Evolutionary conservation across 37 sponge, comb jelly and placozoan genomes (phyloP).

Genomic region (Aphrocallistes beatrix): DNA sequence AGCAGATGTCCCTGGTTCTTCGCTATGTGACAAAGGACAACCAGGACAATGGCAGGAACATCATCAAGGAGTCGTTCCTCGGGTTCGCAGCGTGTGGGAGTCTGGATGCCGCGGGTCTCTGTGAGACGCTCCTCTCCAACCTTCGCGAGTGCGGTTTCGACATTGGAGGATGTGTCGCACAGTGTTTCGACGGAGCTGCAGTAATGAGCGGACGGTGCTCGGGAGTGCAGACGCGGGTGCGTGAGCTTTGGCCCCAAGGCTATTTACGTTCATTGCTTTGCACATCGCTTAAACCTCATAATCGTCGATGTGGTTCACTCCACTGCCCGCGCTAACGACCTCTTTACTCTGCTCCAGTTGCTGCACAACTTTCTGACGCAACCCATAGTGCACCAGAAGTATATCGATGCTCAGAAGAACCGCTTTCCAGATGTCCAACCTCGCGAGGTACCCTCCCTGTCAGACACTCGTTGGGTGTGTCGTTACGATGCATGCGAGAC

Average conservation of each 20-base stretch:
- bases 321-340: background rate
- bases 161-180: background rate
- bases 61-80: conserved; percentile 9
- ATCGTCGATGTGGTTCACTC: background rate
- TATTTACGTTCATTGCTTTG: background rate
- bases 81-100: conserved; percentile 4
- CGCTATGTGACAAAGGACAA: background rate
- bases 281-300: background rate
- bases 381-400: background rate
- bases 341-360: background rate
- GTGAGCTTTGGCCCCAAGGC: background rate
- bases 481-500: background rate
- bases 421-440: background rate
- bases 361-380: background rate
- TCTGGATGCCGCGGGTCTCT: background rate
- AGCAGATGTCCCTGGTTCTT: background rate
- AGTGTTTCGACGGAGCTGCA: background rate
- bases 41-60: background rate
- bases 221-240: background rate
- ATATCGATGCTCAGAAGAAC: background rate
- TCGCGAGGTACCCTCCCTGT: background rate
- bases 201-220: background rate
- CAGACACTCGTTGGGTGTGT: background rate
- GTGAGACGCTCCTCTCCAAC: background rate
- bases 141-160: background rate